Conservation (phyloP, 2,888 invertebrate species). For the Acrobasis suavella region DNA sequence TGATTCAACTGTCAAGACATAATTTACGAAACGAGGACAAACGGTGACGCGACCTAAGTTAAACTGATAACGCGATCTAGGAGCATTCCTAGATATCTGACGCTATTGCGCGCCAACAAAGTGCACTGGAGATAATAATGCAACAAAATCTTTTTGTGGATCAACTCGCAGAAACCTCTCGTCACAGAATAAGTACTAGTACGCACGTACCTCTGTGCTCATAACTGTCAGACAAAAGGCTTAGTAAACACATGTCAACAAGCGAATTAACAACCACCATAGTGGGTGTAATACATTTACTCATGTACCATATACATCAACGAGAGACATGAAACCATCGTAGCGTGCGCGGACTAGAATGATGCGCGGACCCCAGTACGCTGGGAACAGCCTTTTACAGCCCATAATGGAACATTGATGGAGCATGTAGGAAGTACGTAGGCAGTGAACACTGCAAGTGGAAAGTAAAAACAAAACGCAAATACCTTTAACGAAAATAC, state of each 20-base stretch:
- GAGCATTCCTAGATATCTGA: slow-evolving; percentile 56
- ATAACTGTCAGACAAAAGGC: slow-evolving; percentile 38
- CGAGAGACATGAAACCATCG: slow-evolving; percentile 40
- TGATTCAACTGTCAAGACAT: slow-evolving; percentile 46
- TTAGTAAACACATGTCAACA: slow-evolving; percentile 48
- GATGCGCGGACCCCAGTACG: slow-evolving; percentile 1
- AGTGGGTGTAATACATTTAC: slow-evolving; percentile 47
- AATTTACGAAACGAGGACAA: slow-evolving; percentile 58
- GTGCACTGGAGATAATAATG: slow-evolving; percentile 13
- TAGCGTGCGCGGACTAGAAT: slow-evolving; percentile 8
- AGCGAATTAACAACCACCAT: slow-evolving; percentile 45
- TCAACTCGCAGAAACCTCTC: slow-evolving; percentile 32
- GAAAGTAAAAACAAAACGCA: slow-evolving; percentile 19
- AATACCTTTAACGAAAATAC: slow-evolving; percentile 7
- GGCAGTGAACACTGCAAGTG: slow-evolving; percentile 31
- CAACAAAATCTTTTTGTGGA: slow-evolving; percentile 8
- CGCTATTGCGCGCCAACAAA: slow-evolving; percentile 44
- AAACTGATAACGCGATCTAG: slow-evolving; percentile 68
- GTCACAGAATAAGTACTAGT: too few species aligned
- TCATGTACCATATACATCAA: slow-evolving; percentile 41
- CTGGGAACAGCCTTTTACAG: not conserved
- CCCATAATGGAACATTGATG: slow-evolving; percentile 31
- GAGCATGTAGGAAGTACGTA: slow-evolving; percentile 36
- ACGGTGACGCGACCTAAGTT: slow-evolving; percentile 64
- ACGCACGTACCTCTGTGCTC: slow-evolving; percentile 34